Evolutionary conservation across 2,113 vertebrate genomes (phyloP).

Genomic region (Halichoeres trimaculatus): DNA sequence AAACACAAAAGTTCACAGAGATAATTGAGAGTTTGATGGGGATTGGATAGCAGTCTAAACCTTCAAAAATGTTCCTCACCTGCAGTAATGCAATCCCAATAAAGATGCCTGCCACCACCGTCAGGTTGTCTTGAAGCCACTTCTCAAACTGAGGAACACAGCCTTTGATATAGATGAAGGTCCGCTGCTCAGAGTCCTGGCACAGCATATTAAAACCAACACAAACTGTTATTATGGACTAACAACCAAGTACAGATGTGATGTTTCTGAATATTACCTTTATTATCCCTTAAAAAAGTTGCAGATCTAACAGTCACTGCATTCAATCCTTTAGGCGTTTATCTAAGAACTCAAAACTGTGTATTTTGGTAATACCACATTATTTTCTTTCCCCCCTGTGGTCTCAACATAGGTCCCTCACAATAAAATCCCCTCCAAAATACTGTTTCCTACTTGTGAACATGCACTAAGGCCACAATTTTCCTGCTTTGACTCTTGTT

Average conservation of each 20-base stretch:
- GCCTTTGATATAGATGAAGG: slow-evolving; percentile 97
- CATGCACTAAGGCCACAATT: slow-evolving; percentile 20
- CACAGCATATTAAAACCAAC: slow-evolving; percentile 13
- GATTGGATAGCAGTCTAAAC: neutral
- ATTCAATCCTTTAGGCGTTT: neutral
- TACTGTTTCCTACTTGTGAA: slow-evolving; percentile 6
- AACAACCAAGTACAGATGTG: neutral
- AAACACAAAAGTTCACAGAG: slow-evolving; percentile 11
- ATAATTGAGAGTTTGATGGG: neutral
- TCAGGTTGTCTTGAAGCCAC: slow-evolving; percentile 98
- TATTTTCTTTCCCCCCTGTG: slow-evolving; percentile 1
- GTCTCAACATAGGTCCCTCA: slow-evolving; percentile 6
- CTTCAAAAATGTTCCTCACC: slow-evolving; percentile 76
- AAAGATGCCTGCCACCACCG: slow-evolving; percentile 97
- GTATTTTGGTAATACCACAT: slow-evolving; percentile 12
- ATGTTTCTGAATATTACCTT: neutral
- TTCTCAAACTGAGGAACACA: slow-evolving; percentile 99
- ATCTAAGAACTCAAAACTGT: neutral
- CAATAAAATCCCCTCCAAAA: slow-evolving; percentile 27
- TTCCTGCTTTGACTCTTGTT: slow-evolving; percentile 22
- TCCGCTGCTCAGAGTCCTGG: slow-evolving; percentile 95
- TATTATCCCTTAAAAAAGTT: neutral
- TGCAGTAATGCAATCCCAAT: slow-evolving; percentile 97
- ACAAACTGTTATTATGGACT: neutral
- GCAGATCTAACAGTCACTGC: neutral